Evolutionary conservation across 2,797 vertebrate genomes (phyloP).

Genomic region (Emys orbicularis): DNA sequence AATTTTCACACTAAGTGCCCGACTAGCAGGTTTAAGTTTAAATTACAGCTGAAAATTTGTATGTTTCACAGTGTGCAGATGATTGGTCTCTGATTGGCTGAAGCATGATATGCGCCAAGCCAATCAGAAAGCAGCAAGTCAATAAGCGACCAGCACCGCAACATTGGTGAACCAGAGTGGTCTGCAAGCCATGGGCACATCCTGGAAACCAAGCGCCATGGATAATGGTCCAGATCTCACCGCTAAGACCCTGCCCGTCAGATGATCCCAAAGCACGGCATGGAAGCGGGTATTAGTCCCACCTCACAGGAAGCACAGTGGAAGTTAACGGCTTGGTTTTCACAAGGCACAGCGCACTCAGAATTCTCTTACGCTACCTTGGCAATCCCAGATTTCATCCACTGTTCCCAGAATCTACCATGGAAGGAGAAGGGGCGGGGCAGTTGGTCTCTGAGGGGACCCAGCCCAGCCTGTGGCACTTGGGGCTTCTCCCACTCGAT

Average conservation of each 20-base stretch:
- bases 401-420: not conserved
- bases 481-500: not conserved
- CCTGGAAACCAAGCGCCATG: not conserved
- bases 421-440: not conserved
- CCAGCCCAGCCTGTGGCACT: not conserved
- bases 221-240: not conserved
- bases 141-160: not conserved
- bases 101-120: not conserved
- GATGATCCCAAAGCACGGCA: not conserved
- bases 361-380: no score
- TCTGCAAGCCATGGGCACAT: not conserved
- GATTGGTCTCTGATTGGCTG: not conserved
- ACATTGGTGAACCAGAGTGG: no score
- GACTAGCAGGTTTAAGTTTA: not conserved
- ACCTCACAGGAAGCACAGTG: not conserved
- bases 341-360: not conserved
- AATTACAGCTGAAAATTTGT: not conserved
- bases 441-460: not conserved
- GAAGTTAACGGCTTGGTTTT: not conserved
- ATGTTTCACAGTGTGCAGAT: not conserved
- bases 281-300: not conserved
- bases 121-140: not conserved
- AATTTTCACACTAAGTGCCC: not conserved
- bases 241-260: not conserved
- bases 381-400: not conserved